Percentiles rank a stretch among this genome's conserved stretches.
Evolutionary conservation across 2,888 invertebrate genomes (phyloP).

Genomic region (Eumerus sabulonum): DNA sequence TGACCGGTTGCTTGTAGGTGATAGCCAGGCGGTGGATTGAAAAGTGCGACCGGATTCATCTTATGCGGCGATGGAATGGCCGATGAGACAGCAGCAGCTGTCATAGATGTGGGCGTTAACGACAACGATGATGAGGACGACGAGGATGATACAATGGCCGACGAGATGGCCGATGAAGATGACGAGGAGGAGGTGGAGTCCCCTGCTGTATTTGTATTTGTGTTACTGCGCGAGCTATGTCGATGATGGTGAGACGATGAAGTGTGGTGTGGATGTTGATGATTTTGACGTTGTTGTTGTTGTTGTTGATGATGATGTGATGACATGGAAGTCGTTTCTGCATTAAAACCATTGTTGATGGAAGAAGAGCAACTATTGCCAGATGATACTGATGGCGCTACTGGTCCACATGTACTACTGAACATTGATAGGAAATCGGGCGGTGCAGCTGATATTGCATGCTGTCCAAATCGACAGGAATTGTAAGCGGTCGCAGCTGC

Average conservation of each 20-base stretch:
- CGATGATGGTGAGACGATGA: slow-evolving; percentile 27
- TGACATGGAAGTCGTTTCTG: slow-evolving; percentile 58
- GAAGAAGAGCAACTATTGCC: slow-evolving; percentile 8
- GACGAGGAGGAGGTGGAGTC: no score
- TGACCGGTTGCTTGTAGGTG: slow-evolving; percentile 71
- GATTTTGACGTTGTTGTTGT: slow-evolving; percentile 45
- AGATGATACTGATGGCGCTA: slow-evolving; percentile 25
- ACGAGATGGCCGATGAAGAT: slow-evolving; percentile 43
- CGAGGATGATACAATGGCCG: slow-evolving; percentile 52
- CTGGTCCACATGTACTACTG: slow-evolving; percentile 60
- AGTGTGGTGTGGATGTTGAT: slow-evolving; percentile 27
- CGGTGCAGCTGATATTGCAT: slow-evolving; percentile 37
- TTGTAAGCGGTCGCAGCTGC: slow-evolving; percentile 74
- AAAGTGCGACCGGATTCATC: slow-evolving; percentile 62
- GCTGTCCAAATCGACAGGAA: slow-evolving; percentile 68
- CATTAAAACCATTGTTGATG: slow-evolving; percentile 50
- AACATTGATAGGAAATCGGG: slow-evolving; percentile 72
- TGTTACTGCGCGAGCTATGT: slow-evolving; percentile 52
- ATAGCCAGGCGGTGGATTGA: slow-evolving; percentile 69
- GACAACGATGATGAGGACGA: slow-evolving; percentile 70
- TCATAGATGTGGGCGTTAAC: slow-evolving; percentile 67
- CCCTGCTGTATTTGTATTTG: slow-evolving; percentile 21
- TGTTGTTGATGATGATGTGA: slow-evolving; percentile 55
- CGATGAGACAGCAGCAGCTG: slow-evolving; percentile 60
- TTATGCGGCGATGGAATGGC: slow-evolving; percentile 68